phyloP scores from a whole-genome alignment of 2,888 invertebrate genomes.

The Xestia c-nigrum region DNA sequence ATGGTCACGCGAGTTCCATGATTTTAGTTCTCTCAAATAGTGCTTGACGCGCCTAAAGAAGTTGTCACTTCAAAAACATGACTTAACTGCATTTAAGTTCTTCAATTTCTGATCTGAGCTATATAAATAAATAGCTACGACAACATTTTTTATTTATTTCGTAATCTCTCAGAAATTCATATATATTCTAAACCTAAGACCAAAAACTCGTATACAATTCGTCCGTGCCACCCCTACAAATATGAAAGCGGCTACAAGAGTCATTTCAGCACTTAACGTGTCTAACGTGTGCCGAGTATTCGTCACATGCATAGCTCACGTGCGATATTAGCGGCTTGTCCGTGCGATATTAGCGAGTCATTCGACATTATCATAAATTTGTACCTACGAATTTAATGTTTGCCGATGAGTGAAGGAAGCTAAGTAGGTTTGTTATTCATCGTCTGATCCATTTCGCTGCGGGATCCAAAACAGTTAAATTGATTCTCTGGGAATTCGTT shows the following conservation, averaged over 20 bases:
- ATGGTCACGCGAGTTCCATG: too few relatives aligned
- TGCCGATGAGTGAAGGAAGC: background rate
- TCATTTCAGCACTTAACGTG: constrained; percentile 81
- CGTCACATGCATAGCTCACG: constrained; percentile 63
- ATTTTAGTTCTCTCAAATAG: too few relatives aligned
- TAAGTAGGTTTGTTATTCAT: too few relatives aligned
- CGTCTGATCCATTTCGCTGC: too few relatives aligned
- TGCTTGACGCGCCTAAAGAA: too few relatives aligned
- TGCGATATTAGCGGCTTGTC: constrained; percentile 46
- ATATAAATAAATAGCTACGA: background rate
- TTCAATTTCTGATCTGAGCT: background rate
- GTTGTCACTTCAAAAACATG: too few relatives aligned
- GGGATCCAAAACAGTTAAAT: too few relatives aligned
- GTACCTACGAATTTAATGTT: constrained; percentile 2
- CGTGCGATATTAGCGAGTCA: constrained; percentile 27
- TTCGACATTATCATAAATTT: constrained; percentile 29
- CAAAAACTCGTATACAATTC: constrained; percentile 5
- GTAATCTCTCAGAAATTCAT: too few relatives aligned
- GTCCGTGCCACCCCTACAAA: constrained; percentile 71
- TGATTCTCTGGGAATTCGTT: too few relatives aligned
- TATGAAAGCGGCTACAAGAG: constrained; percentile 72
- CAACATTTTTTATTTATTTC: background rate
- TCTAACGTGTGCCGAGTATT: constrained; percentile 76
- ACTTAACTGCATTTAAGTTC: background rate
- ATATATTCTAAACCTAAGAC: background rate